These are phyloP conservation scores for Dryomyza anilis DNA, from an alignment of 2,888 invertebrate species.

Conservation along the genomic window DNA sequence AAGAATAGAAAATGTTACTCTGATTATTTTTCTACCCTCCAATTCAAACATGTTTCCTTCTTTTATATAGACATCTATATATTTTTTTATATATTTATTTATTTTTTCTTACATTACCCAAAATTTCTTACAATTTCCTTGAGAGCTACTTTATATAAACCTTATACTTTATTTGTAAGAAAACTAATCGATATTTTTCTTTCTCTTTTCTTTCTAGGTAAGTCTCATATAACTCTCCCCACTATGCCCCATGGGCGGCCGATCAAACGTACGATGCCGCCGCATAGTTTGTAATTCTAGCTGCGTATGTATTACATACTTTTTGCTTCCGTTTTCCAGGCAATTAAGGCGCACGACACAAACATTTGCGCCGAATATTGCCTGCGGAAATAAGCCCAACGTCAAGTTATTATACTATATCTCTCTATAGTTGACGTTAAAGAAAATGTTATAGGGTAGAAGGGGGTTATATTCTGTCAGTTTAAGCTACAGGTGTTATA, in stretches of 20 bases:
- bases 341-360: conserved; percentile 26
- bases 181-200: conserved; percentile 27
- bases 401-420: too few species aligned
- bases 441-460: too few species aligned
- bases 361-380: conserved; percentile 23
- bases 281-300: conserved; percentile 18
- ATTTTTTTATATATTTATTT: background rate
- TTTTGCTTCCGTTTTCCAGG: conserved; percentile 25
- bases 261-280: background rate
- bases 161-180: too few species aligned
- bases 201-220: conserved; percentile 31
- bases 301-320: conserved; percentile 10
- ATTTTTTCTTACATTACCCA: background rate
- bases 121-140: background rate
- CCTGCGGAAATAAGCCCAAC: conserved; percentile 28
- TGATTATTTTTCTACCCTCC: background rate
- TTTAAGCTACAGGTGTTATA: too few species aligned
- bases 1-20: too few species aligned
- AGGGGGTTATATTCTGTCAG: too few species aligned
- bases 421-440: too few species aligned
- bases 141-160: too few species aligned
- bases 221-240: conserved; percentile 1
- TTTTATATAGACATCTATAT: background rate
- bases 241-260: background rate
- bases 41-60: background rate